Base-by-base conservation (phyloP, 2,797 vertebrate species). In the Microctenopoma steveboyesi region DNA sequence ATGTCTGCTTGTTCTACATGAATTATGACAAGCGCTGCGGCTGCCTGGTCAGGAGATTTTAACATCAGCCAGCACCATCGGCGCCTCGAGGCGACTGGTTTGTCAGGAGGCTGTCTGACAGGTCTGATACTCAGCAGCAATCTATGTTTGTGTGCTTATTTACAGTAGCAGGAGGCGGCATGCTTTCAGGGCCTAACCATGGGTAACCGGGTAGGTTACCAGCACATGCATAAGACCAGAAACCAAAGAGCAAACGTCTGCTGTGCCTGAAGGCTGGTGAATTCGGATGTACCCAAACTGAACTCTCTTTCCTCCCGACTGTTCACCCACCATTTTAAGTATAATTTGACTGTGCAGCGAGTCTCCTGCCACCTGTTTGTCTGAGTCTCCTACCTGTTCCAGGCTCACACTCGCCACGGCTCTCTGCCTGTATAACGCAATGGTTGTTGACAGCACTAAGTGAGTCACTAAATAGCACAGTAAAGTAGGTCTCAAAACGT, bases 381-480 rank as follows among this genome's bases (percentile, higher is more conserved):
- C 70, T 58, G 2, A 37, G 45, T 57, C 51, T 50, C 46, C 52
- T 63, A 51, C 74, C 69, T 65, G 46, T 57, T 61, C 57, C 69
- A 69, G 56, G 45, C 61, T 27, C 62, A 64, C 55, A 35, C 61
- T 77, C 67, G 22, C 62, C 48, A 4, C 43, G 0, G 64, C 48
- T 57, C 61, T 43, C 35, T 11, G 56, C 63, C 64, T 47, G 53
- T 55, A 47, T 59, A 22, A 8, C 14, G 12, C 53, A 7, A 42
- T 55, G 27, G 22, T 49, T 72, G 82, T n/a, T 53, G 69, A 76
- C 72, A 46, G 72, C 69, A n/a, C 49, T 69, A 54, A 85, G 84
- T 40, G 78, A 80, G 71, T 69, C 69, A 50, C 61, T 68, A 74
- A 79, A 74, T 58, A 72, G 69, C 74, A 25, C 73, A 2, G 57